These are phyloP conservation scores for Micoletzkya japonica DNA, from an alignment of 2,888 invertebrate genomes.

Conservation along the genomic window DNA sequence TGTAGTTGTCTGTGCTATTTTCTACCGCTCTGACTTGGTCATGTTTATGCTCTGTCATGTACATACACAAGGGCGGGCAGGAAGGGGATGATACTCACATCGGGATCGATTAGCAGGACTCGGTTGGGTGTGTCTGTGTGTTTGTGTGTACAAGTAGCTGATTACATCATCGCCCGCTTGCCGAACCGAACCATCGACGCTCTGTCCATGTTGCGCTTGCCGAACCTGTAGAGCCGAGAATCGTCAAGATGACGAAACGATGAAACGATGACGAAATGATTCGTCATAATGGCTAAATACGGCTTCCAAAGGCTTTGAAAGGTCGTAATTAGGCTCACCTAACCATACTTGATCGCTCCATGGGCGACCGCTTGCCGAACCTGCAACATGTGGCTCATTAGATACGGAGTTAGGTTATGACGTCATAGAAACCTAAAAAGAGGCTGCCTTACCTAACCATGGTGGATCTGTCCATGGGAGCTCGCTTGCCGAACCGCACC, in stretches of 20 bases:
- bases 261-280: background rate
- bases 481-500: slow-evolving; percentile 35
- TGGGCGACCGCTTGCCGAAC: slow-evolving; percentile 45
- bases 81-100: too few species aligned
- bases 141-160: too few species aligned
- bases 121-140: too few species aligned
- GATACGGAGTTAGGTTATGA: too few species aligned
- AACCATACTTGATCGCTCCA: slow-evolving; percentile 43
- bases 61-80: too few species aligned
- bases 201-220: slow-evolving; percentile 45
- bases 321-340: too few species aligned
- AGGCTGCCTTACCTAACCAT: slow-evolving; percentile 14
- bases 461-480: slow-evolving; percentile 17
- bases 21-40: too few species aligned
- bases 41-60: too few species aligned
- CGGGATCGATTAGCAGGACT: too few species aligned
- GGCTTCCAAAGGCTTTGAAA: too few species aligned
- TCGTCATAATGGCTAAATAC: background rate
- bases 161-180: slow-evolving; percentile 35
- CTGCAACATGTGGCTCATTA: too few species aligned
- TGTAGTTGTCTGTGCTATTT: too few species aligned
- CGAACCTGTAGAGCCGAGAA: slow-evolving; percentile 34
- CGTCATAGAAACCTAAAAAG: background rate
- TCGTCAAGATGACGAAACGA: background rate
- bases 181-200: slow-evolving; percentile 41